Conservation (phyloP, 2,888 invertebrate species). For the Rotaria socialis region DNA sequence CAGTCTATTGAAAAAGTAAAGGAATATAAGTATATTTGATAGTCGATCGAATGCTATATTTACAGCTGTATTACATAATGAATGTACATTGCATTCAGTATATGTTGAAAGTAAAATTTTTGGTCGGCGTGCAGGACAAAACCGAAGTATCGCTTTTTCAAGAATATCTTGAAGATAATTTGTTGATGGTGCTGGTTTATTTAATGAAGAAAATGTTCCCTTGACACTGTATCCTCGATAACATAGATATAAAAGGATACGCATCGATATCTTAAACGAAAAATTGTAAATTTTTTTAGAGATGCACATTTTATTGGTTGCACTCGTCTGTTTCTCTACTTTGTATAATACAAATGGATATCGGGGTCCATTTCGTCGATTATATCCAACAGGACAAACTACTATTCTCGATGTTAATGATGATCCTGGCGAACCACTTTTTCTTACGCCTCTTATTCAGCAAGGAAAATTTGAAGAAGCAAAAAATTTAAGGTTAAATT, state of each 20-base stretch:
- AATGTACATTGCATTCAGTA: constrained; percentile 29
- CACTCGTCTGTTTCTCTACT: background rate
- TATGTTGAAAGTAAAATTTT: constrained; percentile 30
- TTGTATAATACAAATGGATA: background rate
- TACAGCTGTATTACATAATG: constrained; percentile 28
- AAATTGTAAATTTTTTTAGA: background rate
- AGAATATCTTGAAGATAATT: constrained; percentile 23
- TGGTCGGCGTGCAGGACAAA: constrained; percentile 24
- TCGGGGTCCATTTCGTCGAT: constrained; percentile 48
- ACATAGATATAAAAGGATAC: constrained; percentile 15
- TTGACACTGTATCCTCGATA: constrained; percentile 18
- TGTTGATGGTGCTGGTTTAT: background rate
- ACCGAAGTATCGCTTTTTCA: constrained; percentile 1
- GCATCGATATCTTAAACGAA: background rate
- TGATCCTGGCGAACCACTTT: constrained; percentile 66
- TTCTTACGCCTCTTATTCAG: constrained; percentile 72
- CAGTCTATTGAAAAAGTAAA: background rate
- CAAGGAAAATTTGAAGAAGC: constrained; percentile 66
- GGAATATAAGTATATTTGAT: background rate
- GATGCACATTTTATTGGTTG: background rate
- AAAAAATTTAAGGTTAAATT: background rate
- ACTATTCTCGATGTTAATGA: background rate
- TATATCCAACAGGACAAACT: constrained; percentile 41
- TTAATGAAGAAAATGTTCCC: background rate
- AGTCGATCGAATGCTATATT: background rate